Evolutionary conservation across 2,888 invertebrate genomes (phyloP), one percentile per base, ranked within the genome.

Genomic region (Thyatira batis): DNA sequence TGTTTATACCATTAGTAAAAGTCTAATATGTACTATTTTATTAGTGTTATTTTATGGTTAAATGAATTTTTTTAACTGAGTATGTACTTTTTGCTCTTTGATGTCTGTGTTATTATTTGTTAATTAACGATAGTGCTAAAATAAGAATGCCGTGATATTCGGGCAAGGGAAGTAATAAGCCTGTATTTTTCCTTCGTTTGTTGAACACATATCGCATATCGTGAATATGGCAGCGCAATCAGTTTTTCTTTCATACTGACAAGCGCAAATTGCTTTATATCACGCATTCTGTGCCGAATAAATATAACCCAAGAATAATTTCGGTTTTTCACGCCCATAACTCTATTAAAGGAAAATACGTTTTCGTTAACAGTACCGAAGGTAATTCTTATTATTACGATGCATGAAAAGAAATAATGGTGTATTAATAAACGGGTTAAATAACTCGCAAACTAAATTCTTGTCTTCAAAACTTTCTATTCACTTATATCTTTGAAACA

Each of bases 221-320:
- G 50, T 67, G 60, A 54, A 60, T 50, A 52, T 72, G 74, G 71
- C 72, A 71, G 63, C 52, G 63, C 71, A 76, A 77, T 78, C 72
- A 78, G 57, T 61, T 64, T 61, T 70, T 70, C 69, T 64, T 69
- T 67, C 61, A 63, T 55, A 52, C 67, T 71, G 73, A 70, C 74
- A 68, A 65, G 68, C 64, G 58, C 61, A 73, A 78, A 78, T 78
- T 78, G 73, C 69, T 72, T 69, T 58, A 61, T 63, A 70, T 61
- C 67, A 67, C 71, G 63, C 69, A 56, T 55, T 61, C 53, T 49
- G 44, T 23, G 23, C 51, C 54, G 51, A 61, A 61, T 60, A 64
- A 55, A 48, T 30, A 44, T 51, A 48, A 45, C 20, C 48, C 28
- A 13, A 48, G 48, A 54, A 53, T 23, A 52, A 44, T 50, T 54